These are phyloP conservation scores for Drosophila silvestris DNA, from an alignment of 2,888 invertebrate species.

Conservation along the genomic window DNA sequence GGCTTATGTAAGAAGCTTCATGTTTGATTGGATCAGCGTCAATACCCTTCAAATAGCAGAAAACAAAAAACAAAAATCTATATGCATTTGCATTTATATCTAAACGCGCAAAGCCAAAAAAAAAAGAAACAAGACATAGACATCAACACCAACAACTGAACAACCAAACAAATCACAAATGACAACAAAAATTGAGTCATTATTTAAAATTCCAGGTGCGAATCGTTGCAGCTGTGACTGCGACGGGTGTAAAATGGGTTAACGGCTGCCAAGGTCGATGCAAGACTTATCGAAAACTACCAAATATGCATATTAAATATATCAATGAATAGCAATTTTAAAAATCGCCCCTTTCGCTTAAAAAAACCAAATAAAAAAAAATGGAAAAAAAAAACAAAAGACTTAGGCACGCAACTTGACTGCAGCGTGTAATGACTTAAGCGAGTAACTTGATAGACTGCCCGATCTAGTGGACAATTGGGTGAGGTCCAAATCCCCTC, in stretches of 20 bases:
- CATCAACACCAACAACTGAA: background rate
- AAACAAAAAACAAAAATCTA: background rate
- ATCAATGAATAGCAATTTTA: conserved; percentile 18
- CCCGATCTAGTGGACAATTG: conserved; percentile 1
- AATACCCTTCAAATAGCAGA: conserved; percentile 42
- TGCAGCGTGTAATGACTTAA: conserved; percentile 17
- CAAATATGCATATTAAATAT: conserved; percentile 32
- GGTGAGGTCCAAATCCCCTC: background rate
- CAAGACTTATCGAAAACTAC: conserved; percentile 35
- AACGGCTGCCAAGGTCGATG: conserved; percentile 67
- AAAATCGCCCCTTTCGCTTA: conserved; percentile 23
- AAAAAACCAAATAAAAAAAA: background rate
- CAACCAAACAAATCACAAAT: conserved; percentile 1
- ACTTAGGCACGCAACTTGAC: conserved; percentile 56
- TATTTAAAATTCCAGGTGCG: conserved; percentile 72
- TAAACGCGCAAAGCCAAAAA: background rate
- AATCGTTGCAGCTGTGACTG: conserved; percentile 62
- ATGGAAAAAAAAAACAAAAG: conserved; percentile 43
- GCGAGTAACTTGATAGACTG: conserved; percentile 26
- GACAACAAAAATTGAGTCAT: conserved; percentile 35
- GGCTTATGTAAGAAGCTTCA: background rate
- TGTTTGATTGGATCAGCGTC: conserved; percentile 7
- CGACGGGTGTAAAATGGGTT: conserved; percentile 57
- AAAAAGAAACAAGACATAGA: background rate
- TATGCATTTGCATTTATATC: background rate